Evolutionary conservation across 2,797 vertebrate genomes (phyloP).

Genomic region (Diglossa cyanea): DNA sequence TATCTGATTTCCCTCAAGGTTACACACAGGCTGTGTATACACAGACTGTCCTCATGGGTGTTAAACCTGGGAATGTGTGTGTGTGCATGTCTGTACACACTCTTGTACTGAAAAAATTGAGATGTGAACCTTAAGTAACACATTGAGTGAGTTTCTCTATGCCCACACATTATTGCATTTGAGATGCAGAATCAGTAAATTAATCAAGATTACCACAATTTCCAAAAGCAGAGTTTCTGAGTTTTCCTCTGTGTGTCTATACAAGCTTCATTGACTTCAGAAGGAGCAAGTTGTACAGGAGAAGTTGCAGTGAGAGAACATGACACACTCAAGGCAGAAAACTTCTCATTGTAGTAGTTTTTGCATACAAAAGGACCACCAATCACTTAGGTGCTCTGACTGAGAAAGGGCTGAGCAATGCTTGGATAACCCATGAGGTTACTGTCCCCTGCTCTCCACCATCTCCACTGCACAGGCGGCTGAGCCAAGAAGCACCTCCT

Average conservation of each 20-base stretch:
- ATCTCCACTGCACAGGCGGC: not conserved
- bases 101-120: accelerated
- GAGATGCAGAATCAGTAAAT: not conserved
- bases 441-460: not conserved
- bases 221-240: not conserved
- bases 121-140: not conserved
- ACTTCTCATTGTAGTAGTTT: not conserved
- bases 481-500: not conserved
- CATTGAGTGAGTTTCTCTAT: not conserved
- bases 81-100: not conserved
- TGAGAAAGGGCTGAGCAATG: not conserved
- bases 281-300: not conserved
- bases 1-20: not conserved
- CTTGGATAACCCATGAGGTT: not conserved
- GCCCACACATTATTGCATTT: not conserved
- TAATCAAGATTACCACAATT: not conserved
- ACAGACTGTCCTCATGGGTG: not conserved
- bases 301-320: not conserved
- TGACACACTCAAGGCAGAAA: not conserved
- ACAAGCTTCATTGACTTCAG: not conserved
- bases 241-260: not conserved
- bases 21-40: not conserved
- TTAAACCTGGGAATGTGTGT: not conserved
- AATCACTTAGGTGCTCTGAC: not conserved
- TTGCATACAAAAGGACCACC: not conserved